Percentiles rank a stretch among this genome's conserved stretches.
phyloP scores from a whole-genome alignment of 2,888 invertebrate species.

The Palloptera scutellata region DNA sequence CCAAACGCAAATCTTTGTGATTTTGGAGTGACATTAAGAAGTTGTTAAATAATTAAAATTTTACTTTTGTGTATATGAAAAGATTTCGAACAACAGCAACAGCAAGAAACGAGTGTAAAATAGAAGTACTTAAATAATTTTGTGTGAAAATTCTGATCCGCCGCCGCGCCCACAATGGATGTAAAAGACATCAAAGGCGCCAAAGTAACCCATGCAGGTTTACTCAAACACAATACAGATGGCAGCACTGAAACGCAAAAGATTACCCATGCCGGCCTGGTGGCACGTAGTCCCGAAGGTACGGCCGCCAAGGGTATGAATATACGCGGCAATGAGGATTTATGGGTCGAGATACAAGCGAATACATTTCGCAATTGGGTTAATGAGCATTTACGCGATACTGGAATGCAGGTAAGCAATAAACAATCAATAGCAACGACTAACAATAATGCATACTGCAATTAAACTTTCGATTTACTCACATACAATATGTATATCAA shows the following conservation, averaged over 20 bases:
- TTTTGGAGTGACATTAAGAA: not conserved
- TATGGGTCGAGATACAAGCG: conserved; percentile 96
- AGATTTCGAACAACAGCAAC: conserved; percentile 21
- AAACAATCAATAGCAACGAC: not conserved
- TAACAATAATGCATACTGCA: no score
- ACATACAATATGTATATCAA: no score
- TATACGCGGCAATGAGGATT: conserved; percentile 92
- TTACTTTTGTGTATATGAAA: conserved; percentile 3
- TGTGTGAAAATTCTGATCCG: not conserved
- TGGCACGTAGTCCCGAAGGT: conserved; percentile 91
- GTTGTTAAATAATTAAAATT: not conserved
- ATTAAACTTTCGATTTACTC: no score
- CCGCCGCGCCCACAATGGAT: conserved; percentile 53
- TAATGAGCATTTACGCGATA: conserved; percentile 85
- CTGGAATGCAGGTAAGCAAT: conserved; percentile 70
- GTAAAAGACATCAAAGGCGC: conserved; percentile 66
- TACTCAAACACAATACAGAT: conserved; percentile 68
- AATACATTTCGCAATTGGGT: conserved; percentile 98
- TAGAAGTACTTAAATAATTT: conserved; percentile 9
- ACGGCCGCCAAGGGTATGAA: conserved; percentile 96
- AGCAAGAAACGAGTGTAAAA: conserved; percentile 27
- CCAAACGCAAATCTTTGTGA: conserved; percentile 19
- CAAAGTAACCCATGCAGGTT: conserved; percentile 69
- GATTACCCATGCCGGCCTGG: conserved; percentile 79
- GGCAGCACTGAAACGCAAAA: conserved; percentile 69